Base-by-base conservation (phyloP, 2,113 vertebrate genomes). In the Spizaetus ornatus region DNA sequence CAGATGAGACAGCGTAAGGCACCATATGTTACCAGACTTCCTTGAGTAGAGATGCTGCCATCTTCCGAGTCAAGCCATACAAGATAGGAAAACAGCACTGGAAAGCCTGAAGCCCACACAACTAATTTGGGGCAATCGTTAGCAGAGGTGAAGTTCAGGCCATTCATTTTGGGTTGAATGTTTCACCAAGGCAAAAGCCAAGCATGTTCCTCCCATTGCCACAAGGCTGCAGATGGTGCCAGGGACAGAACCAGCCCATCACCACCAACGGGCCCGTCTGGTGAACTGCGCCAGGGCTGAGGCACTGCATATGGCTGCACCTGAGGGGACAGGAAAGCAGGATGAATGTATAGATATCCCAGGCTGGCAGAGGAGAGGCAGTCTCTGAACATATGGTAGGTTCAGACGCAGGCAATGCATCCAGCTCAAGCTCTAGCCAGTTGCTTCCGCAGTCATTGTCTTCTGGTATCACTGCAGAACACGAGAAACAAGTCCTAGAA, bases 221-320 rank as follows among this genome's bases (percentile, higher is more conserved):
- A 9, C 1, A 13, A 79, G 45, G 69, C 27, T 56, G 27, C 42
- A 78, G 61, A 50, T 1, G 8, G 53, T 61, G 36, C 21, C 55
- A 55, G 21, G 16, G 34, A 42, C 73, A 70, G 31, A 52, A 12
- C 7, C 3, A 1, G 27, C 32, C 9, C 13, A 13, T 73, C 50
- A 36, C 19, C 52, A 47, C 31, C 56, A 67, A 29, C 10, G 2
- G 1, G 18, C 36, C 50, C 2, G 0, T 29, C 42, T 1, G 2
- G 56, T 38, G 42, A 71, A 26, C 11, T 1, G 1, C 2, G 1
- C 43, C 25, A 53, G 52, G 62, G 27, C 34, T 3, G 2, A 48
- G 25, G 25, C 1, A 5, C 62, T n/a, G 53, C 62, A 29, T 3
- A 1, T 4, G 43, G 36, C 48, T 34, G 48, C 22, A 38, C 40